Evolutionary conservation across 2,797 vertebrate species (phyloP), one percentile per base, ranked within the genome.

Genomic region (Lithobates pipiens): DNA sequence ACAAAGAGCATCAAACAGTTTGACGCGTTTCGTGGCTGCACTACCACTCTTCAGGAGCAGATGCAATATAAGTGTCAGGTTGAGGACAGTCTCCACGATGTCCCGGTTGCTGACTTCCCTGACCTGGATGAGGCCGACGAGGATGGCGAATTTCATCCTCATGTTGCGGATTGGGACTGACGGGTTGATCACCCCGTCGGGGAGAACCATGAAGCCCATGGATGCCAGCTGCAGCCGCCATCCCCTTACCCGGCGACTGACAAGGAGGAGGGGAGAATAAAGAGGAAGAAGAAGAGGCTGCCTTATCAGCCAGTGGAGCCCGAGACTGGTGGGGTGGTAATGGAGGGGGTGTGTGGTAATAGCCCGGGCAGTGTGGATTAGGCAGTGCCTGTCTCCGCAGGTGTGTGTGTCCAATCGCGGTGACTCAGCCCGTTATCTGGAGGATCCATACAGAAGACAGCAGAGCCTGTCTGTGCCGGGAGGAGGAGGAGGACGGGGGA

Each of bases 341-440:
- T 86, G 85, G 85, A 82, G 80, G 79, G 68, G 75, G 67, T 80
- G 42, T 44, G 77, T 36, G 70, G 15, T 18, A 54, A 16, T 23
- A 27, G 61, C 77, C 78, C 73, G 61, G 84, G 61, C 39, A 85
- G 25, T 39, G 84, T 73, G 84, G 84, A 80, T 46, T 74, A 80
- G 84, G 1, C 54, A 65, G 50, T 32, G 76, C 13, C 68, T 63
- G 61, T n/a, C 21, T 57, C 72, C 81, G 71, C 81, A 67, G 81
- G 73, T 75, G 61, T 74, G 61, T 42, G 44, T 29, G 29, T 29
- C 29, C 42, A 57, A 13, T 3, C 15, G 57, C 23, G 10, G 79
- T 70, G 76, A 82, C 0, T 61, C 88, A 91, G 93, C 88, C 94
- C 87, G 84, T 93, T 87, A 16, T 36, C 4, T 10, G 11, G 54